Base-by-base conservation (phyloP, 1,140 invertebrate genomes). In the Elymnias hypermnestra region DNA sequence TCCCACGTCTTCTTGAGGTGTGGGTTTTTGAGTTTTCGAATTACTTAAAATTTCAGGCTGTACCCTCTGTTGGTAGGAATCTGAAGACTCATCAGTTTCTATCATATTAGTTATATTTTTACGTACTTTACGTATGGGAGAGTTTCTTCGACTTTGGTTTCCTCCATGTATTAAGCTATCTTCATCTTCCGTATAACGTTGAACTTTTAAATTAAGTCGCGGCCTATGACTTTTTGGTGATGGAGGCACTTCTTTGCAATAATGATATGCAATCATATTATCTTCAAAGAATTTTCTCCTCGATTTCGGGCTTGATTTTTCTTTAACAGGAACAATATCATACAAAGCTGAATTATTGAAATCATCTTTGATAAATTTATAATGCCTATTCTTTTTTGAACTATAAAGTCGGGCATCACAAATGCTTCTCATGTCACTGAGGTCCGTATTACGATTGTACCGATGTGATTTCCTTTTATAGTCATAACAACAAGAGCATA, bases 211-310 rank as follows among this genome's bases (percentile, higher is more conserved):
- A 52, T 83, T 84, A 1, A 84, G 45, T 5, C 56, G 57, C 0
- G 81, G 81, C 56, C 73, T 64, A 2, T 63, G 57, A 4, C 70
- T 75, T 44, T 68, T 57, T 5, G 81, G 81, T 0, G 78, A 84
- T n/a, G 81, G 81, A n/a, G 67, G 76, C n/a, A 83, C 74, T 65
- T 83, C 76, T 45, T 49, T 76, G 33, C 65, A 72, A 44, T 53
- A 58, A 4, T 67, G 39, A 41, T 64, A 63, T 13, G 44, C 22
- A 2, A 44, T 55, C 9, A 61, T 51, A 38, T 56, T 62, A 18
- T 76, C 72, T 35, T 69, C 63, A 3, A 33, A 39, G 54, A 73
- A 71, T 52, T 81, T 83, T 44, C 57, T 69, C 41, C 63, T 63
- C 1, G 69, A 51, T 51, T 84, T 84, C 1, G 76, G 78, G 43